Evolutionary conservation across 2,797 vertebrate genomes (phyloP), one percentile per base, ranked within the genome.

Genomic region (Hoplostethus atlanticus): DNA sequence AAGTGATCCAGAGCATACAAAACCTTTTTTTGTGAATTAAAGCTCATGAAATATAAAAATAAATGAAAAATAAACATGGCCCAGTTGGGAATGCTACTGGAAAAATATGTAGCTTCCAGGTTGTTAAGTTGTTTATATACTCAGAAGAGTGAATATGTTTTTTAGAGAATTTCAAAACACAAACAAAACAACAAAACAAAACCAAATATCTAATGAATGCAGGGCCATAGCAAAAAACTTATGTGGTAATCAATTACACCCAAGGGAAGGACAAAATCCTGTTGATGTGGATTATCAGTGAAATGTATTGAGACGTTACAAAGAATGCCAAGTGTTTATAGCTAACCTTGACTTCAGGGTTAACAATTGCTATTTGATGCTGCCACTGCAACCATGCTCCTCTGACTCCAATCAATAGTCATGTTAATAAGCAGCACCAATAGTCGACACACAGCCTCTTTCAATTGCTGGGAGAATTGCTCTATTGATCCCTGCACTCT

Each of bases 381-480:
- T 71, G 80, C 81, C 75, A 83, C 68, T 48, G 60, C 55, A 61
- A 84, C 81, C 73, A 77, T 31, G 85, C 84, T 87, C 82, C 57
- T 85, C 85, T 77, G 88, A 86, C 86, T 92, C 77, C 76, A 88
- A 91, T 94, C 93, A 89, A 93, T 93, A 92, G 76, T 64, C 87
- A 89, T 91, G 91, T 92, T 94, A 92, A 93, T 94, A 93, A 93
- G 90, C 83, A 73, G 83, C 76, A 83, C 71, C 85, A 77, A 86
- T 89, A 88, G 87, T 87, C 83, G 88, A 89, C 90, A 90, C 73
- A 64, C 78, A 71, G 89, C 68, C 81, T 86, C 84, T 68, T 88
- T 77, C 86, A 81, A 71, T 80, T 62, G 83, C 87, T 70, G 82
- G 59, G 69, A 89, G 88, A 91, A 92, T 92, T 85, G 87, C 87